A percentile compares a stretch with the other conserved stretches of the same genome.
These are phyloP conservation scores for Desmophyllum pertusum DNA, from an alignment of 92 coral and sea anemone genomes.

Conservation along the genomic window DNA sequence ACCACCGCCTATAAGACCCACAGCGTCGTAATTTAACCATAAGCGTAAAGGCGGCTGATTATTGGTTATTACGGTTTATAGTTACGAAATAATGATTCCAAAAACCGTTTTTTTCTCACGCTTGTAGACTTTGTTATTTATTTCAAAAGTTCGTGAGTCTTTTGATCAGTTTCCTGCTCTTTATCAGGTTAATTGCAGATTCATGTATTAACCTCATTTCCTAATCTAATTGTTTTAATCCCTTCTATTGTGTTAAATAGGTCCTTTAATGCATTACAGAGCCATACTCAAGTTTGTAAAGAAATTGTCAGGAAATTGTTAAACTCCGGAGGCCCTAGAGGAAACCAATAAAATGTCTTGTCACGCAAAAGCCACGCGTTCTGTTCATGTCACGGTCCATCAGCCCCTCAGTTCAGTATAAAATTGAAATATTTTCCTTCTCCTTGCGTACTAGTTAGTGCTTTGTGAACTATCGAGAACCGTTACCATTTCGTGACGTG, in stretches of 20 bases:
- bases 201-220: background rate
- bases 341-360: background rate
- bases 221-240: conserved; percentile 19
- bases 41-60: too few relatives aligned
- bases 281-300: background rate
- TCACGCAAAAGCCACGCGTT: background rate
- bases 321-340: background rate
- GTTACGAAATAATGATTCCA: background rate
- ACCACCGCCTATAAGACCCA: background rate
- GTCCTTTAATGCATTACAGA: background rate
- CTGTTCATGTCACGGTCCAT: background rate
- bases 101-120: background rate
- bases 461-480: background rate
- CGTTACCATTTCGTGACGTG: conserved; percentile 9
- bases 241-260: background rate
- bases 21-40: background rate
- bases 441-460: background rate
- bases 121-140: background rate
- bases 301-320: too few relatives aligned
- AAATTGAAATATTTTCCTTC: background rate
- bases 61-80: background rate
- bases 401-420: background rate
- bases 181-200: background rate
- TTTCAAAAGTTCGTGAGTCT: background rate
- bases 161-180: background rate